phyloP scores from a whole-genome alignment of 2,113 vertebrate genomes.

The Perccottus glenii region DNA sequence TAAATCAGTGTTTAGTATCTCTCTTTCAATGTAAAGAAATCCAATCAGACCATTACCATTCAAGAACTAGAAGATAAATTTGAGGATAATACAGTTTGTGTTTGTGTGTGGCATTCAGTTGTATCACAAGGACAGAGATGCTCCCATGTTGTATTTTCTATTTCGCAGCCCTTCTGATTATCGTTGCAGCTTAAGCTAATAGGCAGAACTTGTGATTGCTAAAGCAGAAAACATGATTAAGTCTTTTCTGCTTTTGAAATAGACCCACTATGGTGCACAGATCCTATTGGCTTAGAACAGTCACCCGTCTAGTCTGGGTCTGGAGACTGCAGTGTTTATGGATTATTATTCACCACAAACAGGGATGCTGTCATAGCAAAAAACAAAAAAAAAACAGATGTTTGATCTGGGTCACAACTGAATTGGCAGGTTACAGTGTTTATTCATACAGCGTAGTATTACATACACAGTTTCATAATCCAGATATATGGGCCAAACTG shows the following conservation, averaged over 20 bases:
- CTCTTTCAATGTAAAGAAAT: not conserved
- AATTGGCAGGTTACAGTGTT: slow-evolving; percentile 25
- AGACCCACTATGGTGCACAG: slow-evolving; percentile 42
- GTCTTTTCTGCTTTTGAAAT: slow-evolving; percentile 45
- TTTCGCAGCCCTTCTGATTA: slow-evolving; percentile 57
- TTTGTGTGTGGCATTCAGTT: slow-evolving; percentile 4
- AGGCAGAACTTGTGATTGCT: slow-evolving; percentile 72
- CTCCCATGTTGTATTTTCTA: slow-evolving; percentile 3
- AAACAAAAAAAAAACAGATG: slow-evolving; percentile 8
- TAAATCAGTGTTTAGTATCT: not conserved
- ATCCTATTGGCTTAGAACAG: slow-evolving; percentile 44
- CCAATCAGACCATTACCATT: no score
- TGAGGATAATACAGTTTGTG: not conserved
- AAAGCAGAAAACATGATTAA: slow-evolving; percentile 74
- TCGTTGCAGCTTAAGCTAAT: slow-evolving; percentile 70
- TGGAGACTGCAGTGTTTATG: slow-evolving; percentile 39
- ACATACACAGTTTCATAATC: slow-evolving; percentile 7
- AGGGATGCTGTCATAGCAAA: slow-evolving; percentile 13
- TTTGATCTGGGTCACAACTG: slow-evolving; percentile 33
- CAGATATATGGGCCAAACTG: not conserved
- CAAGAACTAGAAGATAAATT: no score
- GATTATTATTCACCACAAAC: slow-evolving; percentile 43
- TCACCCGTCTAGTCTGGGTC: slow-evolving; percentile 51
- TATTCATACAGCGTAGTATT: not conserved
- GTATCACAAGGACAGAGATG: slow-evolving; percentile 31